These are phyloP conservation scores for Trachelus iudaicus DNA, from an alignment of 2,888 invertebrate genomes.

Conservation along the genomic window DNA sequence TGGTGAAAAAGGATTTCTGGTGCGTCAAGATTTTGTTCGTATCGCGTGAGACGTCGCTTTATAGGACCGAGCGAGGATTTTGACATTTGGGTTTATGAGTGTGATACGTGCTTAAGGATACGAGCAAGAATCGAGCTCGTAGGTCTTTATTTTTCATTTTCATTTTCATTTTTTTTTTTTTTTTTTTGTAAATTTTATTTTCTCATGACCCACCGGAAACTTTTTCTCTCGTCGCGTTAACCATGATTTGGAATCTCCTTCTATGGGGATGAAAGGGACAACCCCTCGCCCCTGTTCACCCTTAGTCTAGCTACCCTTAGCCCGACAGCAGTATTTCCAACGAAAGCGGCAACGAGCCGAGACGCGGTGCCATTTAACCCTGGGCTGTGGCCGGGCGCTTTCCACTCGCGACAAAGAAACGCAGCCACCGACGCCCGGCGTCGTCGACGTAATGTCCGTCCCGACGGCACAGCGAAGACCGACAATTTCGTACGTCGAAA, in stretches of 20 bases:
- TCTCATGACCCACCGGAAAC: neutral
- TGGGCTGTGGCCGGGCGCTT: constrained; percentile 6
- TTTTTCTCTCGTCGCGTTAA: neutral
- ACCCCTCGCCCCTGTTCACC: neutral
- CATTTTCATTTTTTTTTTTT: constrained; percentile 9
- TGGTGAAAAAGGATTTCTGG: neutral
- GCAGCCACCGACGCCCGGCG: constrained; percentile 14
- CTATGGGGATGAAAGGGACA: neutral
- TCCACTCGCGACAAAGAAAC: constrained; percentile 17
- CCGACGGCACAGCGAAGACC: neutral
- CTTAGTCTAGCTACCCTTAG: neutral
- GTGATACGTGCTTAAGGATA: neutral
- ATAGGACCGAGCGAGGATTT: neutral
- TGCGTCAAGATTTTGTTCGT: constrained; percentile 2
- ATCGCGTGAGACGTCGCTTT: constrained; percentile 1
- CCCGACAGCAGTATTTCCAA: neutral
- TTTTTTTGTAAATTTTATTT: neutral
- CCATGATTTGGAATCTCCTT: neutral
- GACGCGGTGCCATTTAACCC: constrained; percentile 37
- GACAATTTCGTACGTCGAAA: constrained; percentile 32
- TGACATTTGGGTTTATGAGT: neutral
- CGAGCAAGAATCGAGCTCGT: neutral
- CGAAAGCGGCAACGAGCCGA: neutral
- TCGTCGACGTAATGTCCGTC: neutral
- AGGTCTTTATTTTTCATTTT: neutral